Conservation (phyloP, 2,888 invertebrate genomes). For the Drosophila paranaensis region DNA sequence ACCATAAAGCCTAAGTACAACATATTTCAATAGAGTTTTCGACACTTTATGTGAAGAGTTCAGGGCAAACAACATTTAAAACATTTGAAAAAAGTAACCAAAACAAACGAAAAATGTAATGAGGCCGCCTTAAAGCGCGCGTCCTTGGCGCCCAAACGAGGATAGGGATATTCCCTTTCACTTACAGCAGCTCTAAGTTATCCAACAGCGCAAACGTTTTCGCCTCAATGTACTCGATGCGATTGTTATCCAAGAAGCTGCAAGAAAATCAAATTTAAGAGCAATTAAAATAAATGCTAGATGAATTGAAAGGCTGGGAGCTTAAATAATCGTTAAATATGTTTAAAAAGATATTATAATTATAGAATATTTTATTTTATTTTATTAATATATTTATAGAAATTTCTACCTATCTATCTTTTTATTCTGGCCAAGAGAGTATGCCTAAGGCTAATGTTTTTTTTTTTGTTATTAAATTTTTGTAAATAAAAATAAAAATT, state of each 20-base stretch:
- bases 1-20: constrained; percentile 78
- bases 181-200: constrained; percentile 86
- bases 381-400: no score
- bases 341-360: no score
- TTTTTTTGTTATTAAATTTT: no score
- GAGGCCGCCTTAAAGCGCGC: constrained; percentile 17
- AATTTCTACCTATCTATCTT: no score
- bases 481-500: no score
- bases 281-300: constrained; percentile 13
- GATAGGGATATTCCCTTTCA: constrained; percentile 49
- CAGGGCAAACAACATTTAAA: constrained; percentile 25
- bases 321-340: no score
- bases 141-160: constrained; percentile 4
- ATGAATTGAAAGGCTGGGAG: not conserved
- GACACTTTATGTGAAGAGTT: constrained; percentile 54
- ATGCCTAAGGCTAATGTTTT: no score
- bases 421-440: no score
- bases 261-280: constrained; percentile 53
- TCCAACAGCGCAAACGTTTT: constrained; percentile 85
- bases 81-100: constrained; percentile 24
- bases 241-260: constrained; percentile 85
- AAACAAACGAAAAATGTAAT: constrained; percentile 43
- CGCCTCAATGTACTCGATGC: constrained; percentile 84
- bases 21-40: constrained; percentile 79
- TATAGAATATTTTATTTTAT: no score